These are phyloP conservation scores for Macrosiphum euphorbiae DNA, from an alignment of 2,888 invertebrate genomes.

Conservation along the genomic window DNA sequence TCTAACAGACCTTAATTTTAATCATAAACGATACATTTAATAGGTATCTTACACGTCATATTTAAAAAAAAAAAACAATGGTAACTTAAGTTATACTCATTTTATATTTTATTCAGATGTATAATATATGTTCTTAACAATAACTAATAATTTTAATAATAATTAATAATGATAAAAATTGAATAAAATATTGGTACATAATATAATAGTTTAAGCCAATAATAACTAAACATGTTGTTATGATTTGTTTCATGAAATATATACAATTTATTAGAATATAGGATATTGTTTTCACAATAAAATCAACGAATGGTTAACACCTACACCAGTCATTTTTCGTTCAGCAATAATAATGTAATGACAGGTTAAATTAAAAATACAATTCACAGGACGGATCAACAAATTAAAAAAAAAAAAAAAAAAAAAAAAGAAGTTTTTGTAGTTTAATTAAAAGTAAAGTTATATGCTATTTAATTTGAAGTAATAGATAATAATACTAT, in stretches of 20 bases:
- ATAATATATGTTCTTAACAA: constrained; percentile 20
- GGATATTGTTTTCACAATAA: constrained; percentile 33
- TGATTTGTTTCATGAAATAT: constrained; percentile 34
- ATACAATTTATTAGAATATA: constrained; percentile 38
- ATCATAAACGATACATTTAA: neutral
- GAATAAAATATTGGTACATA: constrained; percentile 34
- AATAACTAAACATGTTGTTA: constrained; percentile 4
- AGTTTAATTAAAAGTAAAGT: constrained; percentile 17
- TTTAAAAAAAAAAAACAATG: neutral
- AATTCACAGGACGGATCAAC: constrained; percentile 45
- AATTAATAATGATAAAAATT: constrained; percentile 22
- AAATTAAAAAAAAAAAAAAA: constrained; percentile 42
- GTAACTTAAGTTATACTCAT: neutral
- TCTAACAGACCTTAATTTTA: neutral
- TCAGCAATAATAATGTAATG: neutral
- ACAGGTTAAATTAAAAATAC: constrained; percentile 27
- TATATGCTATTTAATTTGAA: neutral
- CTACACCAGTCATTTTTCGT: constrained; percentile 20
- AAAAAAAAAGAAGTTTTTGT: constrained; percentile 19
- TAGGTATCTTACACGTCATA: neutral
- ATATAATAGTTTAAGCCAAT: constrained; percentile 5
- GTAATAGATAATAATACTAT: constrained; percentile 21
- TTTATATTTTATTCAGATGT: constrained; percentile 1
- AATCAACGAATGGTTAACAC: neutral
- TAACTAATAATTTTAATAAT: constrained; percentile 28